A percentile compares a stretch with the other conserved stretches of the same genome.
phyloP scores from a whole-genome alignment of 1,140 invertebrate genomes.

The Drosophila athabasca region DNA sequence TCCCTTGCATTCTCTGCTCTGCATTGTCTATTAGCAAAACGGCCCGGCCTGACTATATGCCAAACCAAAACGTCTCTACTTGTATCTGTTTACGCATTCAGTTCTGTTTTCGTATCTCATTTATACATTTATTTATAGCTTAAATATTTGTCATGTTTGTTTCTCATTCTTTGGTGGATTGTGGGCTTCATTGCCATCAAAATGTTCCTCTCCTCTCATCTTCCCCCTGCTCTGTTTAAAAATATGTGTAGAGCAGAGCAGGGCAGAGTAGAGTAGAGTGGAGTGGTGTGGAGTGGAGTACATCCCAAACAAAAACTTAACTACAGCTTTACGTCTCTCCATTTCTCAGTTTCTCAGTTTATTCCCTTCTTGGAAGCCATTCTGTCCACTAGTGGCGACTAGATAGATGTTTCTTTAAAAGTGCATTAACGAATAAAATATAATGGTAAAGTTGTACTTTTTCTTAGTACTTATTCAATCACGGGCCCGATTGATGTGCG shows the following conservation, averaged over 20 bases:
- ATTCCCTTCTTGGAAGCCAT: conserved; percentile 34
- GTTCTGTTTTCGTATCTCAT: conserved; percentile 58
- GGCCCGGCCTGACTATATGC: conserved; percentile 40
- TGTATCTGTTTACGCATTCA: conserved; percentile 55
- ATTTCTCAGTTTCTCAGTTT: conserved; percentile 21
- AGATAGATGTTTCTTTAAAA: conserved; percentile 44
- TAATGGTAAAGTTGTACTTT: background rate
- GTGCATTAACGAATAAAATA: conserved; percentile 33
- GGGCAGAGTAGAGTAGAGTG: conserved; percentile 21
- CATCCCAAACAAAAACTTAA: conserved; percentile 68
- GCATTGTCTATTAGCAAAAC: conserved; percentile 42
- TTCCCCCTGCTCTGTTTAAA: conserved; percentile 35
- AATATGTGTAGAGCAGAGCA: conserved; percentile 51
- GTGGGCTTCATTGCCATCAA: conserved; percentile 40
- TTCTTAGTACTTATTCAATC: no score
- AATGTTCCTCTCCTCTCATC: conserved; percentile 27
- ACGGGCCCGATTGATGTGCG: no score
- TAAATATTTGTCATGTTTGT: conserved; percentile 64
- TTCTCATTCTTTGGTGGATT: conserved; percentile 57
- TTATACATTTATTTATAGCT: conserved; percentile 63
- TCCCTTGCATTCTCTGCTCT: conserved; percentile 21
- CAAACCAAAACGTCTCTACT: conserved; percentile 21
- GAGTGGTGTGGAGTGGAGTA: conserved; percentile 33
- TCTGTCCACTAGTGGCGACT: conserved; percentile 46
- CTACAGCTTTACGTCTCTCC: conserved; percentile 43